phyloP scores from a whole-genome alignment of 2,113 vertebrate species.

The Mohoua ochrocephala region DNA sequence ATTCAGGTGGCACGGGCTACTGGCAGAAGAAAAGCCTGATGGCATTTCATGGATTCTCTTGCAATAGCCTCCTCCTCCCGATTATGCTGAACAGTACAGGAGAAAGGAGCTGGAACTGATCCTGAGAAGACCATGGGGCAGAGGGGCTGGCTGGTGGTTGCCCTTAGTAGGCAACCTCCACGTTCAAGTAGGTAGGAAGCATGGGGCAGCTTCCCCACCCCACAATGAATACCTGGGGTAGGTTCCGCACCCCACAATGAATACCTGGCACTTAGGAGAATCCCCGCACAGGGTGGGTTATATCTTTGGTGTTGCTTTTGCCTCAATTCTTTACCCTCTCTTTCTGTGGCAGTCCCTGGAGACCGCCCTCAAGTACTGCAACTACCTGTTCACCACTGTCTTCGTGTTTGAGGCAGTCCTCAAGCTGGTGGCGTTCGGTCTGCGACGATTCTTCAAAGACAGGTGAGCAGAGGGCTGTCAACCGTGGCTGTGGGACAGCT shows the following conservation, averaged over 20 bases:
- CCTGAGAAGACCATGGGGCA: background rate
- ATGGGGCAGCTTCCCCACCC: background rate
- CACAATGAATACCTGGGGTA: background rate
- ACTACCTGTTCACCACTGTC: slow-evolving; percentile 96
- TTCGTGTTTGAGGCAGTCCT: slow-evolving; percentile 94
- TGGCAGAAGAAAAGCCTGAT: background rate
- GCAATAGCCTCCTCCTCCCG: background rate
- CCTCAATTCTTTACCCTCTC: slow-evolving; percentile 2
- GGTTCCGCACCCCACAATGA: background rate
- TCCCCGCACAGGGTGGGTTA: accelerated
- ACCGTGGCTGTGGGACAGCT: background rate
- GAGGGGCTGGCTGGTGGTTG: background rate
- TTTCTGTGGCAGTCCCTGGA: slow-evolving; percentile 84
- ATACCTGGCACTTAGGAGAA: background rate
- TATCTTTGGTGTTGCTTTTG: background rate
- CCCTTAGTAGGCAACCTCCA: background rate
- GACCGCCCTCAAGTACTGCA: slow-evolving; percentile 95
- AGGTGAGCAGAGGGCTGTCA: slow-evolving; percentile 71
- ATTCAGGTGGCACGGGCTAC: background rate
- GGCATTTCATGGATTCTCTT: background rate
- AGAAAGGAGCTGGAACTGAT: background rate
- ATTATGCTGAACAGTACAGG: background rate
- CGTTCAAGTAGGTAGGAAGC: background rate
- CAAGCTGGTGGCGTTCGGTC: slow-evolving; percentile 92
- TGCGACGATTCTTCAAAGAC: slow-evolving; percentile 97